Evolutionary conservation across 2,113 vertebrate species (phyloP).

Genomic region (Grallaria varia): DNA sequence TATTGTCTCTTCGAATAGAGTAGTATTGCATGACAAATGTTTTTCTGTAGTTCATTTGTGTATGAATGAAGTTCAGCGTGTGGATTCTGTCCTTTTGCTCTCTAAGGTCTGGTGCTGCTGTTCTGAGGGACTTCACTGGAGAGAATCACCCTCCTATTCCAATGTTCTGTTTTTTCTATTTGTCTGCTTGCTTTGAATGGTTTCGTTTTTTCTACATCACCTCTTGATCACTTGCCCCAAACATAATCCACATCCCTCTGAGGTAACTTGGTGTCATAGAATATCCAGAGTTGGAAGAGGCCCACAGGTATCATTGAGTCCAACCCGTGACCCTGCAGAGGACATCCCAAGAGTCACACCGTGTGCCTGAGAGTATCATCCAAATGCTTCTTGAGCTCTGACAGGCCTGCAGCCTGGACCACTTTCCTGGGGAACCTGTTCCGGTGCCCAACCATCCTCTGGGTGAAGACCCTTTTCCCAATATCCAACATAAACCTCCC

Average conservation of each 20-base stretch:
- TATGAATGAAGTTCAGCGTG: not conserved
- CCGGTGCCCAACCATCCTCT: not conserved
- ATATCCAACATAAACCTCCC: not conserved
- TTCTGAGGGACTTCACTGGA: not conserved
- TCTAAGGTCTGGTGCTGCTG: not conserved
- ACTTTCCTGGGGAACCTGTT: not conserved
- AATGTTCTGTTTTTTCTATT: rapidly evolving
- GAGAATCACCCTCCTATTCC: not conserved
- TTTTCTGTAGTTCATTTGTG: not conserved
- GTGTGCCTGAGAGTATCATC: not conserved
- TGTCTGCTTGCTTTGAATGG: not conserved
- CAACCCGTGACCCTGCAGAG: too few relatives aligned
- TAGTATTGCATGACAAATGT: not conserved
- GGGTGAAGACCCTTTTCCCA: not conserved
- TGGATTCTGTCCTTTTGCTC: not conserved
- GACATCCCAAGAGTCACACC: not conserved
- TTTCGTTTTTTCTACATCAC: not conserved
- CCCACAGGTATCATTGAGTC: too few relatives aligned
- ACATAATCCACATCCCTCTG: not conserved
- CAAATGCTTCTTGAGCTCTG: not conserved
- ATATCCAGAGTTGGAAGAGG: not conserved
- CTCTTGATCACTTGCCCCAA: not conserved
- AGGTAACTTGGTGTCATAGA: not conserved
- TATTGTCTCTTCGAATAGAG: not conserved
- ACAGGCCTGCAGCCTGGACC: not conserved